These are phyloP conservation scores for Manis crassicaudata DNA, from an alignment of 2,797 vertebrate species.

Conservation along the genomic window DNA sequence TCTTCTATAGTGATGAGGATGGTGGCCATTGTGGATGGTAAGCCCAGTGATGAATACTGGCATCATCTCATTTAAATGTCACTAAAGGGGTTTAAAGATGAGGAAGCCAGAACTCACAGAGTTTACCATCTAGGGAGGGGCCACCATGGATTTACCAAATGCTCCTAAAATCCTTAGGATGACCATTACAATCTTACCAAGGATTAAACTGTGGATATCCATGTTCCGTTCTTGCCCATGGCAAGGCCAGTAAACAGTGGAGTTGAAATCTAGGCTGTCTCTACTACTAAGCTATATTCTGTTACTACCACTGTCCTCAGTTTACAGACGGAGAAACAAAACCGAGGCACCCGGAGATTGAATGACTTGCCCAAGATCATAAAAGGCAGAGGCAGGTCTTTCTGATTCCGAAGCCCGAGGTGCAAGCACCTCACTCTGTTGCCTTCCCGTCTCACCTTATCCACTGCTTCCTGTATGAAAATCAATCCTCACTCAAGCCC, in stretches of 20 bases:
- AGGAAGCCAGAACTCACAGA: background rate
- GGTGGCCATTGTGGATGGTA: background rate
- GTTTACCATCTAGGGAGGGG: fast-evolving
- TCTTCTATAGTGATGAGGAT: background rate
- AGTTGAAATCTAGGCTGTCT: background rate
- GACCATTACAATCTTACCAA: background rate
- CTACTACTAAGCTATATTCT: background rate
- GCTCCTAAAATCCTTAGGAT: background rate
- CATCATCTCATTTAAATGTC: background rate
- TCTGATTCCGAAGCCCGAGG: background rate
- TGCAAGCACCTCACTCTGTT: no score
- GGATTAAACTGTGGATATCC: background rate
- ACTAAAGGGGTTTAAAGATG: background rate
- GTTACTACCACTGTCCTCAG: background rate
- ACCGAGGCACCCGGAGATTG: background rate
- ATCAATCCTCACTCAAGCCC: background rate
- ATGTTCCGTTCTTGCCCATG: fast-evolving
- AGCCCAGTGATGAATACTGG: background rate
- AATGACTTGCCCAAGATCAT: background rate
- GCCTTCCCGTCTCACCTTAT: background rate
- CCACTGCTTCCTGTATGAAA: background rate
- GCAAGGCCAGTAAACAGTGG: background rate
- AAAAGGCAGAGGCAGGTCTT: background rate
- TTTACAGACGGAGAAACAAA: background rate
- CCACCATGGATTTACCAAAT: background rate